phyloP scores from a whole-genome alignment of 1,140 invertebrate species.

The Homalodisca vitripennis region DNA sequence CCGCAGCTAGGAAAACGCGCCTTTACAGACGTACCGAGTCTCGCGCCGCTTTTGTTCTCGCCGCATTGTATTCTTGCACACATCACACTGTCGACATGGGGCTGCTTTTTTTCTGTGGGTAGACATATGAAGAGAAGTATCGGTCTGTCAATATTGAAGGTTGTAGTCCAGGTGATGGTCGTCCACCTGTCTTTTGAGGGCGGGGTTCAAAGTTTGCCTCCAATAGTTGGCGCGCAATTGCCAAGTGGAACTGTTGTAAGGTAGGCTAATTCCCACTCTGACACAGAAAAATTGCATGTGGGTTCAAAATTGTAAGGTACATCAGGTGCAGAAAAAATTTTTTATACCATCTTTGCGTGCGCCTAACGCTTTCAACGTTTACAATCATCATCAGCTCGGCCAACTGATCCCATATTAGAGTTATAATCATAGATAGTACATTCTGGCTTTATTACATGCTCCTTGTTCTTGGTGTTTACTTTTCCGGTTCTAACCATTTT shows the following conservation, averaged over 20 bases:
- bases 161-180: too few relatives aligned
- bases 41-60: too few relatives aligned
- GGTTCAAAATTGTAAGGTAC: conserved; percentile 36
- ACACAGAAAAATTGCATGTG: conserved; percentile 15
- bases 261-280: conserved; percentile 18
- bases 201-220: neutral
- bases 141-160: too few relatives aligned
- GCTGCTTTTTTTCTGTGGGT: too few relatives aligned
- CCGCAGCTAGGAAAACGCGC: too few relatives aligned
- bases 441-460: conserved; percentile 42
- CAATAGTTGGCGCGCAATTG: neutral
- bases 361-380: conserved; percentile 43
- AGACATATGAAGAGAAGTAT: too few relatives aligned
- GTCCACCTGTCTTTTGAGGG: too few relatives aligned
- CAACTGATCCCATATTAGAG: conserved; percentile 46
- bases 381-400: conserved; percentile 45
- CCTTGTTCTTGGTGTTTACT: conserved; percentile 3
- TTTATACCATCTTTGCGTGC: conserved; percentile 48
- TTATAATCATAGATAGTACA: conserved; percentile 47
- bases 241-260: neutral
- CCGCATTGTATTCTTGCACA: too few relatives aligned
- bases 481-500: conserved; percentile 36
- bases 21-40: too few relatives aligned
- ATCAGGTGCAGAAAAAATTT: conserved; percentile 45
- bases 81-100: too few relatives aligned